Percentiles rank a stretch among this genome's conserved stretches.
phyloP scores from a whole-genome alignment of 2,888 invertebrate species.

The Conistra vaccinii region DNA sequence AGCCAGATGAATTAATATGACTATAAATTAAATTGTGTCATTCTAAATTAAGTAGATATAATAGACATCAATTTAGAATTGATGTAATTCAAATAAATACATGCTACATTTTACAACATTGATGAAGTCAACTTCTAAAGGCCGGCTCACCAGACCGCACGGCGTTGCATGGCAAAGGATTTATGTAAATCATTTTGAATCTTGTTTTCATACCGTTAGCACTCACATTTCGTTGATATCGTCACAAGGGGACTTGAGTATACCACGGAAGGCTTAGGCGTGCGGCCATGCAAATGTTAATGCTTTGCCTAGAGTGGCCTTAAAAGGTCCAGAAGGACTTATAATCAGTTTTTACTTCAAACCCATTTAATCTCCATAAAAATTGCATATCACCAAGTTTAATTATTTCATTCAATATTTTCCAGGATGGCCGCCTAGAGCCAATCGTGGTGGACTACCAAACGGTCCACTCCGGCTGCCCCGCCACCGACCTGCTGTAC shows the following conservation, averaged over 20 bases:
- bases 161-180: not conserved
- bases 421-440: constrained; percentile 66
- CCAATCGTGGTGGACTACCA: constrained; percentile 76
- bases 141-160: not conserved
- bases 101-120: no score
- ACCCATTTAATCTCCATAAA: not conserved
- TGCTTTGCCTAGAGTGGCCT: not conserved
- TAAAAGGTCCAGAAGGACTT: not conserved
- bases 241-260: not conserved
- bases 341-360: not conserved
- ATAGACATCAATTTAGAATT: not conserved
- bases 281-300: not conserved
- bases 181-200: not conserved
- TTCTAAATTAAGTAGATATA: not conserved
- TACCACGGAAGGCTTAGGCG: not conserved
- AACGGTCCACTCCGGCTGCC: constrained; percentile 73
- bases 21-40: not conserved
- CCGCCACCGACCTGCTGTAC: constrained; percentile 74
- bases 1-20: not conserved
- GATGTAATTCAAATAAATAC: not conserved
- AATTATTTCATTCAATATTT: constrained; percentile 18
- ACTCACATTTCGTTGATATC: not conserved
- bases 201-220: no score
- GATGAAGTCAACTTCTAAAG: no score
- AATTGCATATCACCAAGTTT: not conserved